These are phyloP conservation scores for Frieseomelitta varia DNA, from an alignment of 1,140 invertebrate species.

Conservation along the genomic window DNA sequence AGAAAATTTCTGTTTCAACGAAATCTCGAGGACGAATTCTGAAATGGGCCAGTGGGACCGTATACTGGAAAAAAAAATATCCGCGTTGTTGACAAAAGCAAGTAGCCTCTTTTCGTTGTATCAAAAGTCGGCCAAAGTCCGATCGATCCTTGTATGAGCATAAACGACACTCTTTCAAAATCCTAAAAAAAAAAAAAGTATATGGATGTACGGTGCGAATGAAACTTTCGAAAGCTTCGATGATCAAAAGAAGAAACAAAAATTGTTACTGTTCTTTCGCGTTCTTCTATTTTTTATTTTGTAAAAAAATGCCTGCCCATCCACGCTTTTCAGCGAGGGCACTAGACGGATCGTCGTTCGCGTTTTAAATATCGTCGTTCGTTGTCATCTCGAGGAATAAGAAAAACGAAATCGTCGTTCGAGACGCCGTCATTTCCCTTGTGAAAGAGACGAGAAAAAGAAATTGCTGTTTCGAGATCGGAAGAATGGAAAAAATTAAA, in stretches of 20 bases:
- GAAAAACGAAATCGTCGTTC: background rate
- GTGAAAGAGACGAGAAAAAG: background rate
- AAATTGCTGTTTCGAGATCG: background rate
- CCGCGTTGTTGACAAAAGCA: slow-evolving; percentile 80
- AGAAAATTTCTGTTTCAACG: background rate
- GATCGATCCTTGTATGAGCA: no score
- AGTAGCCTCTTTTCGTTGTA: slow-evolving; percentile 82
- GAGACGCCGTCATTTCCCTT: no score
- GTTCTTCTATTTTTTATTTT: slow-evolving; percentile 42
- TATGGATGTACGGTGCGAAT: slow-evolving; percentile 82
- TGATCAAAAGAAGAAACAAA: slow-evolving; percentile 11
- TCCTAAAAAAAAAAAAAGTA: slow-evolving; percentile 46
- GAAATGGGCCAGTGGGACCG: slow-evolving; percentile 67
- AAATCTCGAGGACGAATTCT: slow-evolving; percentile 27
- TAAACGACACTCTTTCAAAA: no score
- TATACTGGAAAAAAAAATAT: slow-evolving; percentile 72
- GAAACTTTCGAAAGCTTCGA: slow-evolving; percentile 80
- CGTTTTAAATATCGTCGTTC: background rate
- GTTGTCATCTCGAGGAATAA: background rate
- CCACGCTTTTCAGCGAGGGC: slow-evolving; percentile 56
- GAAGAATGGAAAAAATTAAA: background rate
- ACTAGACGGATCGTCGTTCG: slow-evolving; percentile 14
- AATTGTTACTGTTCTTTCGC: slow-evolving; percentile 73
- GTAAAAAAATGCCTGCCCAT: slow-evolving; percentile 49
- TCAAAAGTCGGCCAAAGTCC: slow-evolving; percentile 73